Base-by-base conservation (phyloP, 2,888 invertebrate species). In the Brachyptera risi region DNA sequence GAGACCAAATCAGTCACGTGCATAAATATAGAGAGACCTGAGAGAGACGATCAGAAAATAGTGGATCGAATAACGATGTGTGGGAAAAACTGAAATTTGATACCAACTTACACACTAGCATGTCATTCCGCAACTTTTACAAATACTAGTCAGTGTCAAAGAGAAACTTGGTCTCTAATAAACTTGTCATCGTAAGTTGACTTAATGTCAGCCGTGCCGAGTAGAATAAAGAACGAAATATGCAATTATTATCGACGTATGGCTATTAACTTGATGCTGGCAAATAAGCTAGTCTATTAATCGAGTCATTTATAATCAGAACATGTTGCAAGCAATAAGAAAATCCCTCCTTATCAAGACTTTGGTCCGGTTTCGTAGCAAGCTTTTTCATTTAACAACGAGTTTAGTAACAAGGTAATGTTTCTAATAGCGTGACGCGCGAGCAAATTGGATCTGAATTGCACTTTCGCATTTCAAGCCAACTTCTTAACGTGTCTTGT, bases 371-470 rank as follows among this genome's bases (percentile, higher is more conserved):
- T 59, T 50, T 11, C 2, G 26, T 21, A n/a, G 31, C 17, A 26
- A n/a, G 24, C 27, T 58, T 49, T 58, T 24, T 24, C 37, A 2
- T 23, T 24, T 17, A 35, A 35, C 35, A 42, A 17, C 47, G 17
- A 24, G 23, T 19, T 57, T 19, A 24, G 31, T 27, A 37, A 50
- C 61, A 40, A 26, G 58, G 38, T 50, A 61, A 61, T 61, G 61
- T 58, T 51, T 61, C 57, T 47, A 23, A 2, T 23, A 4, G 38
- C 61, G 61, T 61, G 61, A 61, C 61, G 57, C 35, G 58, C 21
- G 49, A 61, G 49, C 61, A 61, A 61, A 61, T 61, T 58, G 61
- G 51, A 37, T 57, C 51, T 58, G 61, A 61, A 61, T 61, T 58
- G 58, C 61, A 49, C 58, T 23, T 49, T 31, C 49, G 49, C 58